Percentiles rank a stretch among this genome's conserved stretches.
Conservation (phyloP, 92 coral and sea anemone species). For the Virgularia gustaviana region DNA sequence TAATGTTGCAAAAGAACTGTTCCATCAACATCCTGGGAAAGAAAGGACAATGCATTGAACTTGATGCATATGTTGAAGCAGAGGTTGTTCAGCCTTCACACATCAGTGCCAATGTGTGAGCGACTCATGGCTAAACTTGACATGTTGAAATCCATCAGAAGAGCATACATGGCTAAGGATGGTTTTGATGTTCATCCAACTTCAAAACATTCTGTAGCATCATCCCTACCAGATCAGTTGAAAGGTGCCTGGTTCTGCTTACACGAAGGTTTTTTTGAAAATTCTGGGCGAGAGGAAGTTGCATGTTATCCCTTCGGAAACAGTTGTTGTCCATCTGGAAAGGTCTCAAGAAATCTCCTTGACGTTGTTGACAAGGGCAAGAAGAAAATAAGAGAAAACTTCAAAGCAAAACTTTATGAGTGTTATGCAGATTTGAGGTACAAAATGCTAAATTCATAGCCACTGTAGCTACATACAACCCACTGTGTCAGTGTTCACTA, state of each 20-base stretch:
- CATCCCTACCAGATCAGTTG: constrained; percentile 19
- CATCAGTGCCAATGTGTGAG: constrained; percentile 24
- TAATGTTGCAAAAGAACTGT: constrained; percentile 23
- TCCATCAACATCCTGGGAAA: constrained; percentile 23
- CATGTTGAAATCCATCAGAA: constrained; percentile 12
- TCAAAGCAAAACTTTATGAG: constrained; percentile 19
- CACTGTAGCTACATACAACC: too few species aligned
- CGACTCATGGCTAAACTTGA: constrained; percentile 24
- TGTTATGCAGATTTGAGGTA: constrained; percentile 27
- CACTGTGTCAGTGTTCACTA: background rate
- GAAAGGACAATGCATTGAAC: constrained; percentile 35
- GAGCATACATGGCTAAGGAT: constrained; percentile 15
- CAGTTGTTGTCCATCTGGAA: constrained; percentile 7
- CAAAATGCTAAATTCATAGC: constrained; percentile 6
- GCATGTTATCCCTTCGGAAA: constrained; percentile 21
- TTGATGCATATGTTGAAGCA: constrained; percentile 29
- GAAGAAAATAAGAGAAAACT: constrained; percentile 2
- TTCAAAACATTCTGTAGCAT: constrained; percentile 20
- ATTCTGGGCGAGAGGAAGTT: constrained; percentile 3
- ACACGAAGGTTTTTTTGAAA: constrained; percentile 3
- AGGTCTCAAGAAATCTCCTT: constrained; percentile 6
- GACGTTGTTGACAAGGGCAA: constrained; percentile 1
- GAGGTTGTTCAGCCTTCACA: constrained; percentile 34
- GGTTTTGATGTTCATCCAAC: constrained; percentile 23
- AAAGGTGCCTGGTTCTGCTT: constrained; percentile 25